Percentiles rank a stretch among this genome's conserved stretches.
Evolutionary conservation across 2,888 invertebrate genomes (phyloP).

Genomic region (Drosophila anomelani): DNA sequence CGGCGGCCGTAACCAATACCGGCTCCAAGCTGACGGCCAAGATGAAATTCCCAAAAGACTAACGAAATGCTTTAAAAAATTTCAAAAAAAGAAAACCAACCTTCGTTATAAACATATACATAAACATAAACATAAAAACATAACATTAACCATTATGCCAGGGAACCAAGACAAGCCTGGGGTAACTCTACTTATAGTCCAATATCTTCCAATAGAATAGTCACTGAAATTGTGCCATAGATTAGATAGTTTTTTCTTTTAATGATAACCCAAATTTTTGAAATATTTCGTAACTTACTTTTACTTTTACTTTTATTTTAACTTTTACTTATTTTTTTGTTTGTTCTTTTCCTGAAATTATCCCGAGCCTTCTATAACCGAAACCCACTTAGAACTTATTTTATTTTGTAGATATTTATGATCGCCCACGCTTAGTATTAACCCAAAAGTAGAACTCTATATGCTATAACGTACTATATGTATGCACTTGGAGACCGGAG

Average conservation of each 20-base stretch:
- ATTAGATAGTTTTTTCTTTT: not conserved
- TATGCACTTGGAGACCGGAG: not conserved
- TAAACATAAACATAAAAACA: not conserved
- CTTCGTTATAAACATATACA: slow-evolving; percentile 21
- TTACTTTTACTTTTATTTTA: too few species aligned
- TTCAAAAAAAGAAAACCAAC: slow-evolving; percentile 35
- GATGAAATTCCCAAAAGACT: slow-evolving; percentile 81
- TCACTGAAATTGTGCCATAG: slow-evolving; percentile 32
- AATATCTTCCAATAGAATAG: slow-evolving; percentile 20
- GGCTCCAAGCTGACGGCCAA: slow-evolving; percentile 71
- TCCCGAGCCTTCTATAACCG: not conserved
- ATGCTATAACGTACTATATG: not conserved
- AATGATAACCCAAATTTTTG: not conserved
- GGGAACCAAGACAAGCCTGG: not conserved
- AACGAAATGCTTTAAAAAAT: slow-evolving; percentile 80
- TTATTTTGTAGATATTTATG: slow-evolving; percentile 61
- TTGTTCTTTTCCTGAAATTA: not conserved
- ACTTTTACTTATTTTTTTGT: not conserved
- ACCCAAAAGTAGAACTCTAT: slow-evolving; percentile 15
- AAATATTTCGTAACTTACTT: not conserved
- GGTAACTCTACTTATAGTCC: not conserved
- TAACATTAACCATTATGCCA: not conserved
- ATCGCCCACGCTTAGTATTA: slow-evolving; percentile 62
- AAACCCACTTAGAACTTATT: slow-evolving; percentile 28
- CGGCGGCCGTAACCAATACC: slow-evolving; percentile 11